Evolutionary conservation across 2,113 vertebrate genomes (phyloP).

Genomic region (Hirundichthys speculiger): DNA sequence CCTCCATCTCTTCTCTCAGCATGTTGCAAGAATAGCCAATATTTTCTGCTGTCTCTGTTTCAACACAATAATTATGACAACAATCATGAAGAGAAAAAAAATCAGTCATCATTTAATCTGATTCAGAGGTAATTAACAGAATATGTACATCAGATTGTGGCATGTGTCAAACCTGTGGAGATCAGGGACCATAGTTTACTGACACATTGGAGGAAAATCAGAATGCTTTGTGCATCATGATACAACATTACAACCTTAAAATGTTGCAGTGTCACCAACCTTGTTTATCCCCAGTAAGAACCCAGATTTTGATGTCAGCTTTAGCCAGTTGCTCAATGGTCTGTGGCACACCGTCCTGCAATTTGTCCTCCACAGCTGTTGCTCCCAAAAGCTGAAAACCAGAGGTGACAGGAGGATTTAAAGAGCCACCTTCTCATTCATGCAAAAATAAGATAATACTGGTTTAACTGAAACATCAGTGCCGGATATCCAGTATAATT

Average conservation of each 20-base stretch:
- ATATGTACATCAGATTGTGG: not conserved
- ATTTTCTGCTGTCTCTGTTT: conserved; percentile 92
- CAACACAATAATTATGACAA: not conserved
- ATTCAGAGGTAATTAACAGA: not conserved
- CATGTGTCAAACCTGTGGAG: not conserved
- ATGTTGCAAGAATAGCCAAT: conserved; percentile 93
- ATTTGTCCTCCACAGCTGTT: conserved; percentile 94
- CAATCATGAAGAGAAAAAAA: not conserved
- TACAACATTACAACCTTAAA: not conserved
- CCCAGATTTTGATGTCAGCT: conserved; percentile 95
- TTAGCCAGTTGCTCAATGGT: conserved; percentile 88
- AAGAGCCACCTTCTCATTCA: not conserved
- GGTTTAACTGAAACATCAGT: not conserved
- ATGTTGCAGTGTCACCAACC: conserved; percentile 73
- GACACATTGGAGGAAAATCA: not conserved
- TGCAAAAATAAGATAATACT: not conserved
- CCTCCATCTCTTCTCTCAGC: conserved; percentile 89
- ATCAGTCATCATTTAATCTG: too few relatives aligned
- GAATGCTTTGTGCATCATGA: not conserved
- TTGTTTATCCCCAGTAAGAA: conserved; percentile 96
- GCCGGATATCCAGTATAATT: not conserved
- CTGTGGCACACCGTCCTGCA: conserved; percentile 94
- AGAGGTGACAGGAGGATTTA: too few relatives aligned
- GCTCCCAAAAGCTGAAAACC: conserved; percentile 86
- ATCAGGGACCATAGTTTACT: not conserved